Conservation (phyloP, 2,797 vertebrate species). For the Crocidura indochinensis region DNA sequence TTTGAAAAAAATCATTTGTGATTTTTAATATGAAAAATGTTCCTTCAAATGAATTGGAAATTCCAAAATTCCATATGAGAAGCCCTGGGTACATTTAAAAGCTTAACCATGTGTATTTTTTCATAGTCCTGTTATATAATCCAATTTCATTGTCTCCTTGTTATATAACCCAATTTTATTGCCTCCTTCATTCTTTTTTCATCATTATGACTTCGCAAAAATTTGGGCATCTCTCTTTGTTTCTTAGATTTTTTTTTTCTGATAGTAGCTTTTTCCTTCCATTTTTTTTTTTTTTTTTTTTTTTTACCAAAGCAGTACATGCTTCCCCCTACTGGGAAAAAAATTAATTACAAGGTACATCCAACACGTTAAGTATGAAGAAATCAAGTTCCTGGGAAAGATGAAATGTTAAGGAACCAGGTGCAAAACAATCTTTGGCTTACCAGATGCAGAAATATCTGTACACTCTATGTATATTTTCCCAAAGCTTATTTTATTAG, state of each 20-base stretch:
- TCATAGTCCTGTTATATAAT: background rate
- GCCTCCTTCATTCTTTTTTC: constrained; percentile 9
- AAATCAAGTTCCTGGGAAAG: constrained; percentile 66
- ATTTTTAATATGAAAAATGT: constrained; percentile 80
- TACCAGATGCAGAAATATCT: background rate
- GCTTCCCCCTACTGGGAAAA: constrained; percentile 91
- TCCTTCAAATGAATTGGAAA: constrained; percentile 81
- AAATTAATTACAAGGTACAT: constrained; percentile 87
- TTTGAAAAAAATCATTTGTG: constrained; percentile 84
- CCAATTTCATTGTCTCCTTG: background rate
- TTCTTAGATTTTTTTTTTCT: constrained; percentile 69
- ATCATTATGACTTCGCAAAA: constrained; percentile 72
- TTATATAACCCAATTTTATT: background rate
- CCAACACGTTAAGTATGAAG: constrained; percentile 39
- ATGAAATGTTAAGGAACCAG: constrained; percentile 65
- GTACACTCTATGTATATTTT: background rate
- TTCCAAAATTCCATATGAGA: constrained; percentile 59
- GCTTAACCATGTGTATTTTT: constrained; percentile 14
- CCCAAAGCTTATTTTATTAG: background rate
- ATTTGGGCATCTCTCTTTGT: constrained; percentile 74
- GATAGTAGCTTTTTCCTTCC: background rate
- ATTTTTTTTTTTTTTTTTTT: constrained; percentile 39
- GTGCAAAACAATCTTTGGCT: constrained; percentile 21
- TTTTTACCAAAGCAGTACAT: constrained; percentile 83
- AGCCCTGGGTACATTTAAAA: background rate